phyloP scores from a whole-genome alignment of 2,888 invertebrate genomes.

The Lochmaea capreae region DNA sequence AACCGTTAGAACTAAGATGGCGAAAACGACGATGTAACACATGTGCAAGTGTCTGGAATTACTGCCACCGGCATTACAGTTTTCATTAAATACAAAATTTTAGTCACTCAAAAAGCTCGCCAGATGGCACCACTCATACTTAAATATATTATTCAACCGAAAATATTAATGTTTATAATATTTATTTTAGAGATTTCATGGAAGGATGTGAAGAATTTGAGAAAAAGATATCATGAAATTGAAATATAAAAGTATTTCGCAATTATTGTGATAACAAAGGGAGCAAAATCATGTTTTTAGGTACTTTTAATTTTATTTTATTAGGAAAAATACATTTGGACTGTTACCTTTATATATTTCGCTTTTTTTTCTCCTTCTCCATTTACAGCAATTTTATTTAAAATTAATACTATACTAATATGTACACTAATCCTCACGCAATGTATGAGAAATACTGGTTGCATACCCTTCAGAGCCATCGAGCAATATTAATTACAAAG shows the following conservation, averaged over 20 bases:
- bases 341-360: neutral
- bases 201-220: constrained; percentile 47
- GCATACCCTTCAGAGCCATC: neutral
- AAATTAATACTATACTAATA: too few relatives aligned
- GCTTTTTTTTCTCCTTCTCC: neutral
- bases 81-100: too few relatives aligned
- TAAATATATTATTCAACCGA: too few relatives aligned
- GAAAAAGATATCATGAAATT: constrained; percentile 24
- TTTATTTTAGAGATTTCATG: constrained; percentile 59
- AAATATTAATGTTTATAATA: too few relatives aligned
- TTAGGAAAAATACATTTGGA: neutral
- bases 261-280: constrained; percentile 14
- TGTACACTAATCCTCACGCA: too few relatives aligned
- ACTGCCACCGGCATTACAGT: too few relatives aligned
- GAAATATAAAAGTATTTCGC: neutral
- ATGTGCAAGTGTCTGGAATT: too few relatives aligned
- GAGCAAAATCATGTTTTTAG: constrained; percentile 6
- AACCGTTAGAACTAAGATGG: too few relatives aligned
- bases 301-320: neutral
- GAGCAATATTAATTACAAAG: neutral
- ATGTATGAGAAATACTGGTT: constrained; percentile 4
- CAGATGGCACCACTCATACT: too few relatives aligned
- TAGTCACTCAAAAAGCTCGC: too few relatives aligned
- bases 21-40: too few relatives aligned
- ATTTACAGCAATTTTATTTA: neutral